These are phyloP conservation scores for Marcusenius ussheri DNA, from an alignment of 2,113 vertebrate genomes.

Conservation along the genomic window DNA sequence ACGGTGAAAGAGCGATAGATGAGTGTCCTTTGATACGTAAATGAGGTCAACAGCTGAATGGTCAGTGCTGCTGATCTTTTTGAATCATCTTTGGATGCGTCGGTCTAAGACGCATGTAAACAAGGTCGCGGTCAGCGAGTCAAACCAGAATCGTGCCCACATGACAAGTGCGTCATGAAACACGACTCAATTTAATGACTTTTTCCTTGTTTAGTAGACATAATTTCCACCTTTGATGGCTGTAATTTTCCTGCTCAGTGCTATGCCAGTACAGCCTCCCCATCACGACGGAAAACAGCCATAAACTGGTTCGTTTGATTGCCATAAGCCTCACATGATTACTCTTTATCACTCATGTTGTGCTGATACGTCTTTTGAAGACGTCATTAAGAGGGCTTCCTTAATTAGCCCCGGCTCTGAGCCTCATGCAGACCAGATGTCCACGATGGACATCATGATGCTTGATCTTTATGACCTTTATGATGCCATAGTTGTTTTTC, in stretches of 20 bases:
- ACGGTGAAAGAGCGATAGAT: background rate
- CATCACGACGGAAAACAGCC: constrained; percentile 18
- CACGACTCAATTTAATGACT: constrained; percentile 31
- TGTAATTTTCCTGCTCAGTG: background rate
- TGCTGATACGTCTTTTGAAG: constrained; percentile 36
- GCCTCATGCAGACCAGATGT: constrained; percentile 23
- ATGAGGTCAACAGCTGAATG: background rate
- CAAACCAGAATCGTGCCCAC: background rate
- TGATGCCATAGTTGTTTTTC: background rate
- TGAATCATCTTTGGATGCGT: background rate
- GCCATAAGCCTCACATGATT: constrained; percentile 36
- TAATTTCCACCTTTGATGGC: background rate
- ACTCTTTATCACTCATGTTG: constrained; percentile 43
- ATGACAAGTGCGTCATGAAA: background rate
- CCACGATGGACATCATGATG: constrained; percentile 3
- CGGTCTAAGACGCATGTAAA: background rate
- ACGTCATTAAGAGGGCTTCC: constrained; percentile 27
- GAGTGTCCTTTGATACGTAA: background rate
- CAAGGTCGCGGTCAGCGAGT: background rate
- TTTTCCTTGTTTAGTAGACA: constrained; percentile 30
- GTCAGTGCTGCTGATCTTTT: background rate
- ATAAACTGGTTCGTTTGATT: constrained; percentile 36
- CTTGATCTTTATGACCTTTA: background rate
- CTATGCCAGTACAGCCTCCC: background rate
- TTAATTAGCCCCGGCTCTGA: constrained; percentile 36